A percentile compares a stretch with the other conserved stretches of the same genome.
Evolutionary conservation across 2,113 vertebrate species (phyloP).

Genomic region (Talpa occidentalis): DNA sequence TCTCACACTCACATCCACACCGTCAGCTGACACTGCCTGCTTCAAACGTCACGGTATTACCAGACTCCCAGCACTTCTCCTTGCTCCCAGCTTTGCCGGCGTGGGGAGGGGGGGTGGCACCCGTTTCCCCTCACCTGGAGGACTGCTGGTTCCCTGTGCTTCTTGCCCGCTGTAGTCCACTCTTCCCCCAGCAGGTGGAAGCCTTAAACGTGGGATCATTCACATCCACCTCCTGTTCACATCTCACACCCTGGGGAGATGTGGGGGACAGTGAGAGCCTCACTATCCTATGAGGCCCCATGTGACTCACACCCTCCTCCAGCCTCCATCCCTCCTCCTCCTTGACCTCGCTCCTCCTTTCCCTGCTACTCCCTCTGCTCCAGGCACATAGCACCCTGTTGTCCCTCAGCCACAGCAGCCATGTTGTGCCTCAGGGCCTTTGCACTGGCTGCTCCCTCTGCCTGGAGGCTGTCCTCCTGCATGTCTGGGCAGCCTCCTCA

Average conservation of each 20-base stretch:
- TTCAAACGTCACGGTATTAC: neutral
- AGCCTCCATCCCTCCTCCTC: neutral
- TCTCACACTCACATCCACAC: neutral
- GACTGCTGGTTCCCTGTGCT: neutral
- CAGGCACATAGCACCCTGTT: neutral
- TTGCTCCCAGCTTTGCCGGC: too few relatives aligned
- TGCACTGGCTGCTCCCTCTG: neutral
- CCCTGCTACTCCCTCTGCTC: neutral
- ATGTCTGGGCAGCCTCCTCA: neutral
- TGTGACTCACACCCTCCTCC: neutral
- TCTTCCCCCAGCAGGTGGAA: neutral
- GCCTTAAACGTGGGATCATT: neutral
- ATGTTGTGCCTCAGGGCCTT: neutral
- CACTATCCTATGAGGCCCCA: neutral
- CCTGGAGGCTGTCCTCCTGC: neutral
- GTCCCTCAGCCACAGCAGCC: neutral
- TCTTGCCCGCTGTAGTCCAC: rapidly evolving
- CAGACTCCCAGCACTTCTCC: neutral
- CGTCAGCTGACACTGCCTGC: neutral
- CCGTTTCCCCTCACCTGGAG: neutral
- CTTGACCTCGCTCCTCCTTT: too few relatives aligned
- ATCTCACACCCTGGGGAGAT: neutral
- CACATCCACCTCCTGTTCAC: neutral
- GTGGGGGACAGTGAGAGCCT: neutral
- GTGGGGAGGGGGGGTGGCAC: neutral